Evolutionary conservation across 2,797 vertebrate genomes (phyloP), one percentile per base, ranked within the genome.

Genomic region (Helicolenus hilgendorfi): DNA sequence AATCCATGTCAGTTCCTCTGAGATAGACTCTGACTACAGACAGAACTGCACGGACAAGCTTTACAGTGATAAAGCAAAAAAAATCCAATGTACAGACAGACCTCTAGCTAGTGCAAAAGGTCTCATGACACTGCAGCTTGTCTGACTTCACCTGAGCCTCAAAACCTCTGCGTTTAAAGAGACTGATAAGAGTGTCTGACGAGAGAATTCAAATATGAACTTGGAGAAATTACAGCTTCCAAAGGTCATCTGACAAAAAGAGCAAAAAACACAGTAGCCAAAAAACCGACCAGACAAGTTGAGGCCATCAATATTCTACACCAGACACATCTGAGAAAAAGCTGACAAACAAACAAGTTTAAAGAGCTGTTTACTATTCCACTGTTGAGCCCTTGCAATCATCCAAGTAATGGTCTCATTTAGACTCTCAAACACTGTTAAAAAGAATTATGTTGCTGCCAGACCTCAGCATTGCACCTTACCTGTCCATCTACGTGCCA

Each of bases 401-500:
- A 53, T 77, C 35, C 35, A 33, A 72, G 65, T 77, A 86, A 92
- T 69, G 35, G 79, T 67, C 81, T 84, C 59, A 65, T 81, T 86
- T 35, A 77, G 14, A 73, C 49, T 31, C 77, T 64, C 79, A 78
- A 36, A 38, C 64, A 67, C 45, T 69, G 62, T 70, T 79, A 38
- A 70, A 82, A 24, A 76, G 5, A 88, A 84, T n/a, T 27, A 31
- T 6, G 63, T 59, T 55, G 71, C 65, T n/a, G 22, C 69, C 59
- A 79, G 29, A 75, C 49, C 67, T 78, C 76, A 59, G 63, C 70
- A 56, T 63, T 64, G 5, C 59, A 80, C 81, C 95, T 92, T 84
- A 95, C 95, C 95, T 86, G 86, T 88, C 89, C 86, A 88, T 72
- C 90, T 92, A 72, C 74, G 81, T 22, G 41, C 53, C 71, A 81